Evolutionary conservation across 2,113 vertebrate genomes (phyloP), one percentile per base, ranked within the genome.

Genomic region (Pycnonotus jocosus): DNA sequence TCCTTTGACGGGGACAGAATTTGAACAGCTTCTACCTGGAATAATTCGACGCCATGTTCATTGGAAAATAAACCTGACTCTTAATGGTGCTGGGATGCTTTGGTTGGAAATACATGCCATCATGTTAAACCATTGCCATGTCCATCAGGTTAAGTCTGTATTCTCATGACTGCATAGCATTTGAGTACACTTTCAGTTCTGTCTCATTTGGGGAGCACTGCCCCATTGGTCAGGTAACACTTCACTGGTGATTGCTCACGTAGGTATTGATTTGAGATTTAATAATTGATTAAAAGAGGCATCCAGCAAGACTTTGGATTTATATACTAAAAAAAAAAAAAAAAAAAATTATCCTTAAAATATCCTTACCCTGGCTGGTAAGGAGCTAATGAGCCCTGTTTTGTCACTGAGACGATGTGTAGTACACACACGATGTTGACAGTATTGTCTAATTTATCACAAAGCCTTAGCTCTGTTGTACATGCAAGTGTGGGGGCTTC

Each of bases 121-220:
- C 98, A 97, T 97, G 97, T 98, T 97, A 94, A 95, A 96, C 97
- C 98, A 99, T 99, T 95, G 81, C 95, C 98, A 99, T 99, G 93
- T 98, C 97, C 98, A 98, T 98, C 89, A 95, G 97, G 97, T 96
- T 97, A 96, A 88, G 82, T 94, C 85, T 3, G 90, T 94, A 93
- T 96, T 90, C 83, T 96, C 87, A 80, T 97, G 85, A 93, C 61
- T 91, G 76, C 23, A 3, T 94, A 96, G 95, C 70, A 37, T 72
- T 72, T 82, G 66, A 89, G 85, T 96, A 70, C 53, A 58, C 91
- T 96, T 96, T 94, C 68, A 92, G 90, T 96, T 97, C 56, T 96
- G 77, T 97, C 91, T 97, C 14, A 3, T 91, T 92, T 83, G 91
- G 95, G 93, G 93, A 95, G 54, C 2, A 2, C 86, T 93, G 65